Evolutionary conservation across 1,140 invertebrate genomes (phyloP).

Genomic region (Sinonovacula constricta): DNA sequence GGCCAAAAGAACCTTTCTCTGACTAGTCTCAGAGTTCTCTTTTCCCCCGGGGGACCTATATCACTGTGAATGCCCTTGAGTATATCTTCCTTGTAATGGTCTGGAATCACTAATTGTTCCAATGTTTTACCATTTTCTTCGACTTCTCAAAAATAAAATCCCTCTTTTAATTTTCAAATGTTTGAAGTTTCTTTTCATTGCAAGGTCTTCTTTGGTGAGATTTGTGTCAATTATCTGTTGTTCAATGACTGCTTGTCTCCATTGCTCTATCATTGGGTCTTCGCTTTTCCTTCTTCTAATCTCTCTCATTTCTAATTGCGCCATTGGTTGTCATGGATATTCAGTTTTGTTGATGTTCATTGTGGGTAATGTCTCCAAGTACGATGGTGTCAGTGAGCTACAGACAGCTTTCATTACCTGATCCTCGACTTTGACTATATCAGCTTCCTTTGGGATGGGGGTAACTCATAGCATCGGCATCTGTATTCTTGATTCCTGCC

Average conservation of each 20-base stretch:
- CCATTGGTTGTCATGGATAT: no score
- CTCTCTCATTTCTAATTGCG: no score
- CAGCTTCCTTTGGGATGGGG: background rate
- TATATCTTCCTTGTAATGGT: background rate
- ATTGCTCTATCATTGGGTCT: no score
- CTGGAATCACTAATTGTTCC: background rate
- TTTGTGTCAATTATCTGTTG: background rate
- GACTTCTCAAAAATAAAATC: background rate
- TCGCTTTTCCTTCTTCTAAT: no score
- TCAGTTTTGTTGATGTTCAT: slow-evolving; percentile 7
- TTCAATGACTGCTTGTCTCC: background rate
- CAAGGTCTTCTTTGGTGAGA: background rate
- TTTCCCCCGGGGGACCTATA: background rate
- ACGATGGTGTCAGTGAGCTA: no score
- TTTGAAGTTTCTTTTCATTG: background rate
- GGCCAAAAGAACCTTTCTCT: background rate
- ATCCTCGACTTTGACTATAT: no score
- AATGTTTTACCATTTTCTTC: background rate
- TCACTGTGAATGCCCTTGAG: background rate
- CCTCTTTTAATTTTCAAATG: slow-evolving; percentile 1
- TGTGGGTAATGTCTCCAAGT: no score
- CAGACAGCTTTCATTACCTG: no score
- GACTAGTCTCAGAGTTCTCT: background rate
- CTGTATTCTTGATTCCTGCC: background rate
- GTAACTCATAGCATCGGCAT: background rate